phyloP scores from a whole-genome alignment of 2,113 vertebrate genomes.

The Mesocricetus auratus region DNA sequence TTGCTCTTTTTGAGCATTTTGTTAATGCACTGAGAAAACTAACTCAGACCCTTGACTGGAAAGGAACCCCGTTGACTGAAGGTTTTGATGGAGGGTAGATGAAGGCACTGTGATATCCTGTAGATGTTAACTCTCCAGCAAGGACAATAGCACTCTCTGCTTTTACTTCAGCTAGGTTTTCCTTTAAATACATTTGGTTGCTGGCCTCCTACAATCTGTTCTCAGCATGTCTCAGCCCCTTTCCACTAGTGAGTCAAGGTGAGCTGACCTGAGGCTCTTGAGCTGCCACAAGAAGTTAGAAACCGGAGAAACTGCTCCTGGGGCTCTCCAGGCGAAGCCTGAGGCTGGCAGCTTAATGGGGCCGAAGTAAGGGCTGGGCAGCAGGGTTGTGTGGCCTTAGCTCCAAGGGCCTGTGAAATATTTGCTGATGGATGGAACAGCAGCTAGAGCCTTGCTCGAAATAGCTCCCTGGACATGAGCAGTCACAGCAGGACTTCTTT shows the following conservation, averaged over 20 bases:
- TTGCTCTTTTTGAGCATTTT: background rate
- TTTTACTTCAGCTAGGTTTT: background rate
- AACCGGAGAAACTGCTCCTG: background rate
- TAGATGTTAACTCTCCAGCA: accelerated
- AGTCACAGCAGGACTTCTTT: background rate
- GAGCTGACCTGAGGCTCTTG: background rate
- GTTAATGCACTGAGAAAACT: background rate
- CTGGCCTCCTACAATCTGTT: too few species aligned
- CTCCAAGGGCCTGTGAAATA: background rate
- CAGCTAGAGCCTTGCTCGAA: background rate
- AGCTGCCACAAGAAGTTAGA: background rate
- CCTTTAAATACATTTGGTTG: background rate
- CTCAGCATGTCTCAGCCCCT: background rate
- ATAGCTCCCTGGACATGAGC: background rate
- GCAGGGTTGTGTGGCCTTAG: background rate
- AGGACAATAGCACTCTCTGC: background rate
- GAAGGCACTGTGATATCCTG: background rate
- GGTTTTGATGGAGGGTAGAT: too few species aligned
- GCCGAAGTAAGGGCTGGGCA: background rate
- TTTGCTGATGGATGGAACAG: background rate
- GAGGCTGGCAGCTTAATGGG: slow-evolving; percentile 41
- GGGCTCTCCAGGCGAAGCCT: background rate
- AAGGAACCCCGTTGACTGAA: background rate
- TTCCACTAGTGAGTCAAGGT: background rate
- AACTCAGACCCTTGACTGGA: background rate